These are phyloP conservation scores for Iselma pallidipennis DNA, from an alignment of 2,888 invertebrate genomes.

Conservation along the genomic window DNA sequence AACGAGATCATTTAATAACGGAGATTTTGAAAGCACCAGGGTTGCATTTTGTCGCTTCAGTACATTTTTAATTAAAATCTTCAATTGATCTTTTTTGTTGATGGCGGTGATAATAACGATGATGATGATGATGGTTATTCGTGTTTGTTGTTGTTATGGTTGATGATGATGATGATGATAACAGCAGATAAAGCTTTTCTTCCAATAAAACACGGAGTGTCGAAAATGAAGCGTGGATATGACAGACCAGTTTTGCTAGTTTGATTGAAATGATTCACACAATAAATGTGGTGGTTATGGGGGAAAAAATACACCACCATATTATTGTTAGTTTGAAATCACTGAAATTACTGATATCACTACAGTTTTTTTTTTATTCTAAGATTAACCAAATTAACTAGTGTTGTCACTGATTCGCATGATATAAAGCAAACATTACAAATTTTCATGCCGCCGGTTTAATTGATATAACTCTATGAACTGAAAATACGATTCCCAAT, in stretches of 20 bases:
- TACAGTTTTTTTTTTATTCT: neutral
- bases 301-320: too few relatives aligned
- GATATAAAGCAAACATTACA: neutral
- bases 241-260: neutral
- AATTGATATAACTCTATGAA: neutral
- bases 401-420: neutral
- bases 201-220: neutral
- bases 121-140: neutral
- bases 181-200: neutral
- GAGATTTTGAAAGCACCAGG: too few relatives aligned
- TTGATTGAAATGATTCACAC: neutral
- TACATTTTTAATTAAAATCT: too few relatives aligned
- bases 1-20: too few relatives aligned
- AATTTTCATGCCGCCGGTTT: neutral
- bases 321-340: neutral
- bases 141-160: neutral
- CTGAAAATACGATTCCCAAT: neutral
- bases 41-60: too few relatives aligned
- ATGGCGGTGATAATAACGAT: neutral
- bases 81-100: too few relatives aligned
- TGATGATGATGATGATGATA: neutral
- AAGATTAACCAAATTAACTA: neutral
- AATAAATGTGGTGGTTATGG: neutral
- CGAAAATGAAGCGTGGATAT: neutral
- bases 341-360: neutral